Conservation (phyloP, 2,888 invertebrate genomes). For the Oscheius myriophilus region DNA sequence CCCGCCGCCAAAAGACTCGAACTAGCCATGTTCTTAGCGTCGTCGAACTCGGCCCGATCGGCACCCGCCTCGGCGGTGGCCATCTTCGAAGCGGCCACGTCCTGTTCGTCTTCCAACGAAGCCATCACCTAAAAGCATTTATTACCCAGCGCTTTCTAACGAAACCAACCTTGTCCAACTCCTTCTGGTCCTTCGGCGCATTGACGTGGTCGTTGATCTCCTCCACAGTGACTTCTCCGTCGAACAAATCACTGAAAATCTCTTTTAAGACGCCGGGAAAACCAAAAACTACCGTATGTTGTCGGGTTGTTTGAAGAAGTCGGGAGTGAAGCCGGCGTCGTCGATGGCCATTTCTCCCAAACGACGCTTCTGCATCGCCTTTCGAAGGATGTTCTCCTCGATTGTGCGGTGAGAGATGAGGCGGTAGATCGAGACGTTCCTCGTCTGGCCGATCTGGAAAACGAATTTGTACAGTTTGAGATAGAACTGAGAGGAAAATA, state of each 20-base stretch:
- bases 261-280: neutral
- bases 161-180: slow-evolving; percentile 52
- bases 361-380: slow-evolving; percentile 95
- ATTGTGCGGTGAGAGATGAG: slow-evolving; percentile 95
- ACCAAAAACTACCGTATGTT: slow-evolving; percentile 51
- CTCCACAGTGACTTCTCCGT: slow-evolving; percentile 52
- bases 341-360: slow-evolving; percentile 97
- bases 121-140: slow-evolving; percentile 47
- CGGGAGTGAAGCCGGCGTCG: slow-evolving; percentile 97
- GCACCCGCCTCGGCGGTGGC: slow-evolving; percentile 61
- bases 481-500: neutral
- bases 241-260: slow-evolving; percentile 61
- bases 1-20: slow-evolving; percentile 5
- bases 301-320: slow-evolving; percentile 82
- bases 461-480: neutral
- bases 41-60: slow-evolving; percentile 56
- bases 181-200: slow-evolving; percentile 52
- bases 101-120: slow-evolving; percentile 65
- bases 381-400: slow-evolving; percentile 98
- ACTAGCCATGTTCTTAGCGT: slow-evolving; percentile 13
- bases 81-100: slow-evolving; percentile 63
- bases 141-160: slow-evolving; percentile 23
- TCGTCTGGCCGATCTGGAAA: slow-evolving; percentile 91
- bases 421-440: slow-evolving; percentile 97
- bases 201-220: slow-evolving; percentile 48